phyloP scores from a whole-genome alignment of 2,888 invertebrate genomes.

The Lasioglossum marginatum region DNA sequence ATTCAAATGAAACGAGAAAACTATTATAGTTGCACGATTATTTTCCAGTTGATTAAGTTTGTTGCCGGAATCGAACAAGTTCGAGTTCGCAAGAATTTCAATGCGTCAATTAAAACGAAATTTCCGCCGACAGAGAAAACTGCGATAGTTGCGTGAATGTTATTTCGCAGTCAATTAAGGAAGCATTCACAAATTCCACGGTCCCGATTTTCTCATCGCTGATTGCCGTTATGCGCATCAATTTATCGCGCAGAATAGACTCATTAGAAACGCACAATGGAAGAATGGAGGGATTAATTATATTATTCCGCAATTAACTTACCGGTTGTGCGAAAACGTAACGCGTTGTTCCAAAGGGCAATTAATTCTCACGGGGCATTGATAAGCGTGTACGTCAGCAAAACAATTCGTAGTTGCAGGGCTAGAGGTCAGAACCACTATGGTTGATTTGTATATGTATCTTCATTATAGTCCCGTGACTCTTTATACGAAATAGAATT shows the following conservation, averaged over 20 bases:
- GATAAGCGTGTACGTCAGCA: constrained; percentile 7
- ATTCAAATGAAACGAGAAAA: not conserved
- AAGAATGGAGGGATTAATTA: not conserved
- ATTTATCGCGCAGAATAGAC: not conserved
- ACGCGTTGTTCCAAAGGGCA: not conserved
- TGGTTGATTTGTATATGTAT: not conserved
- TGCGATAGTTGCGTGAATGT: not conserved
- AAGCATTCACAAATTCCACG: not conserved
- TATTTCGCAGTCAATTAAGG: not conserved
- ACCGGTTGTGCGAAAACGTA: not conserved
- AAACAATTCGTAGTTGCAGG: not conserved
- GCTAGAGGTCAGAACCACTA: not conserved
- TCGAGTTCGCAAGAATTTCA: not conserved
- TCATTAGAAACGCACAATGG: not conserved
- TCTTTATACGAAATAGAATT: not conserved
- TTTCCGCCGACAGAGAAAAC: not conserved
- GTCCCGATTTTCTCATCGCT: not conserved
- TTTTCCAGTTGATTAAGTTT: not conserved
- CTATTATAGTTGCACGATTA: not conserved
- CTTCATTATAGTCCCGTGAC: not conserved
- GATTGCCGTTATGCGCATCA: not conserved
- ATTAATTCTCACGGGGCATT: constrained; percentile 19
- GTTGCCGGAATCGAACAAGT: not conserved
- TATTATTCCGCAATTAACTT: not conserved
- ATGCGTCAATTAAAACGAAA: not conserved